A percentile compares a stretch with the other conserved stretches of the same genome.
Conservation (phyloP, 2,113 vertebrate genomes). For the Gallinago jamesoni region DNA sequence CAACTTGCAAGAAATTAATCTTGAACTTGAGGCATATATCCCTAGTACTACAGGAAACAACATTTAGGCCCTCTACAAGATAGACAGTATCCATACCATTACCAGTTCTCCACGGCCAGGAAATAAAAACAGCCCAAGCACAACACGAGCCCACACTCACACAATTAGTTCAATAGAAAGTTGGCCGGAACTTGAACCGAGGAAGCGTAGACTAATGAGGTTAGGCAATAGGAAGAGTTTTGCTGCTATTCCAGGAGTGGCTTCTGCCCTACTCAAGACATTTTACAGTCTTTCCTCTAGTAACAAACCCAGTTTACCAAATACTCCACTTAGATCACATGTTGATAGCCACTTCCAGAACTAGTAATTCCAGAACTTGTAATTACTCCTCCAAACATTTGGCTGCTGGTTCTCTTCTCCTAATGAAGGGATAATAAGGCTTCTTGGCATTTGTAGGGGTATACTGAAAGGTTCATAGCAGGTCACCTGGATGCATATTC, state of each 20-base stretch:
- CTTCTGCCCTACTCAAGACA: background rate
- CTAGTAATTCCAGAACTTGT: too few species aligned
- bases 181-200: background rate
- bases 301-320: background rate
- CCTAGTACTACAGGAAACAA: background rate
- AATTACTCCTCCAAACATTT: background rate
- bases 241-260: background rate
- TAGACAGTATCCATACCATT: background rate
- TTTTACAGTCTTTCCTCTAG: background rate
- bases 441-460: background rate
- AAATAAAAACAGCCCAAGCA: background rate
- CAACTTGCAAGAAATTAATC: background rate
- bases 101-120: background rate
- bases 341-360: background rate
- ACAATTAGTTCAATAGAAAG: background rate
- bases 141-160: background rate
- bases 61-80: background rate
- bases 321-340: background rate
- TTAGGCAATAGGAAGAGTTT: background rate
- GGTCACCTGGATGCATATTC: background rate
- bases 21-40: background rate
- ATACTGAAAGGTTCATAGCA: background rate
- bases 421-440: background rate
- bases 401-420: slow-evolving; percentile 2
- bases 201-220: background rate